Base-by-base conservation (phyloP, 2,113 vertebrate genomes). In the Prolemur simus region DNA sequence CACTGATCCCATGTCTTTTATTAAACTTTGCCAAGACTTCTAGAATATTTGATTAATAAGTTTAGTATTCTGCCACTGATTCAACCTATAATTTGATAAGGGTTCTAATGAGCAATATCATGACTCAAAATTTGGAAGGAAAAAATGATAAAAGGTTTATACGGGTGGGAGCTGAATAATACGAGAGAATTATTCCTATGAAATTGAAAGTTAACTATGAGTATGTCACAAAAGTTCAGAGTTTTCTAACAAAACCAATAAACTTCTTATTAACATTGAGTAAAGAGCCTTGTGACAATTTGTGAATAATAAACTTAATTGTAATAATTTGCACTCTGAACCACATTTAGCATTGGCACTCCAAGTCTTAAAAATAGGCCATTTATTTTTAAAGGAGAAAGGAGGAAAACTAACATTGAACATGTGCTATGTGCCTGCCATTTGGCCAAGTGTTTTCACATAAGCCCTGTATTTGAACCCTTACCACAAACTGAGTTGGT, bases 371-470 rank as follows among this genome's bases (percentile, higher is more conserved):
- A 88, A 91, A 91, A 42, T 29, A 45, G 13, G n/a, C 6, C 8
- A 52, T 23, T 49, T 91, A 80, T 69, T 96, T 95, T 94, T 87
- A 66, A 91, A 77, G 45, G 34, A 80, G 12, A 88, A 58, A 91
- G 6, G 9, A 68, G 4, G 49, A 17, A 93, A 85, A 87, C 17
- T 64, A 81, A 58, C 18, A 84, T 34, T 74, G 80, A 92, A 73
- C 23, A 82, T 14, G 13, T 32, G 34, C n/a, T 25, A 34, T 60
- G 4, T 54, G 64, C 45, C 20, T 96, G 32, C 3, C 37, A 76
- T 94, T 66, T 93, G 66, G 13, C n/a, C 60, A 93, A 37, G n/a
- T 89, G 52, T 96, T 94, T 94, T 85, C 37, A 93, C 39, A n/a
- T 45, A 87, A 21, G 45, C 21, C 68, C 52, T 92, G 45, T 64